Percentiles rank a stretch among this genome's conserved stretches.
Evolutionary conservation across 2,888 invertebrate species (phyloP).

Genomic region (Lasioglossum oenotherae): DNA sequence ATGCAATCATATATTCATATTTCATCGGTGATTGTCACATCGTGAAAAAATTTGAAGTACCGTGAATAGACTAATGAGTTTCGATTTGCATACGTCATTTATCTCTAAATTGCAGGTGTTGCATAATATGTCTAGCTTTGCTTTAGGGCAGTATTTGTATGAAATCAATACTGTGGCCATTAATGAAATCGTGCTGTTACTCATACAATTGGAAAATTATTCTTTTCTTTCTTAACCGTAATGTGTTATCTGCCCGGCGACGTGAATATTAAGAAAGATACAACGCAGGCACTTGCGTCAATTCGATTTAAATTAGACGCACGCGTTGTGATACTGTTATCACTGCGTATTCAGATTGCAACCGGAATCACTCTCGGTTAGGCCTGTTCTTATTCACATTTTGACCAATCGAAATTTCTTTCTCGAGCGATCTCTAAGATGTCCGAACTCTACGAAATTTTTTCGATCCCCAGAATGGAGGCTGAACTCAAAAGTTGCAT

Average conservation of each 20-base stretch:
- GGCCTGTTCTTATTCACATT: not conserved
- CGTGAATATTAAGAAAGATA: constrained; percentile 45
- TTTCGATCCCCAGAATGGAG: not conserved
- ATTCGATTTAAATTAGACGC: constrained; percentile 54
- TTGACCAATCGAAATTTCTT: not conserved
- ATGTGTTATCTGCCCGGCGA: constrained; percentile 13
- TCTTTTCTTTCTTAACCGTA: constrained; percentile 15
- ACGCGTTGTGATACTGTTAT: constrained; percentile 49
- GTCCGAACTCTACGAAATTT: not conserved
- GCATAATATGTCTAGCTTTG: not conserved
- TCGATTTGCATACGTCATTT: not conserved
- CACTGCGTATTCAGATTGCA: constrained; percentile 46
- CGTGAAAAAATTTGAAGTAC: not conserved
- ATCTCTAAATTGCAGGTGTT: not conserved
- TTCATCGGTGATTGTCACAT: not conserved
- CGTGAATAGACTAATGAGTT: not conserved
- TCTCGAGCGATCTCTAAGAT: not conserved
- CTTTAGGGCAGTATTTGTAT: not conserved
- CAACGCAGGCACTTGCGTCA: constrained; percentile 49
- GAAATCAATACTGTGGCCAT: not conserved
- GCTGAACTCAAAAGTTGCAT: not conserved
- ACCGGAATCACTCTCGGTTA: constrained; percentile 23
- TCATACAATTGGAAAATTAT: not conserved
- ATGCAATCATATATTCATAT: not conserved
- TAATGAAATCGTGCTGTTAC: constrained; percentile 9